A percentile compares a stretch with the other conserved stretches of the same genome.
Evolutionary conservation across 2,888 invertebrate genomes (phyloP).

Genomic region (Diabrotica balteata): DNA sequence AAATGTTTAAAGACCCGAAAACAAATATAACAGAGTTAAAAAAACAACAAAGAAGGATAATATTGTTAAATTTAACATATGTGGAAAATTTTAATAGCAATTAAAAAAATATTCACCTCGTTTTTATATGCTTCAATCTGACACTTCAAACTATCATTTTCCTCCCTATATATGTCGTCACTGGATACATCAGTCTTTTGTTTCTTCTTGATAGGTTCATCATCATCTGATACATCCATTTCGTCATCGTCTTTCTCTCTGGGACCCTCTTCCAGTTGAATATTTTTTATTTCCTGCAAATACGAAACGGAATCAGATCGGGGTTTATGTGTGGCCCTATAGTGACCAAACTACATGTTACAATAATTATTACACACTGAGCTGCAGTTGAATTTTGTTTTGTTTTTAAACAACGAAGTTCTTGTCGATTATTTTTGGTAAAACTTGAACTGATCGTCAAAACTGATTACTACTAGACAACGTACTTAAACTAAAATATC

Average conservation of each 20-base stretch:
- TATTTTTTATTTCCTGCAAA: constrained; percentile 72
- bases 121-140: constrained; percentile 94
- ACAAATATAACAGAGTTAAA: background rate
- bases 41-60: background rate
- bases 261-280: constrained; percentile 68
- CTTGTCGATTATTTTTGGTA: too few relatives aligned
- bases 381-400: too few relatives aligned
- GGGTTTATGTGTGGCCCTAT: too few relatives aligned
- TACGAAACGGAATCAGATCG: background rate
- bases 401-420: too few relatives aligned
- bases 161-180: constrained; percentile 68
- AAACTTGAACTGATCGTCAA: too few relatives aligned
- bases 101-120: constrained; percentile 63
- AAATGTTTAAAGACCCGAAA: background rate
- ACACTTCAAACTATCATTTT: constrained; percentile 89
- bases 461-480: too few relatives aligned
- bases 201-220: constrained; percentile 62
- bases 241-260: constrained; percentile 78
- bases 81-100: constrained; percentile 15
- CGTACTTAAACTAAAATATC: too few relatives aligned
- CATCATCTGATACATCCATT: constrained; percentile 87
- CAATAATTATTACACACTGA: too few relatives aligned
- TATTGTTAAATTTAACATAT: background rate
- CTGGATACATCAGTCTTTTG: constrained; percentile 46
- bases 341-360: too few relatives aligned